Conservation (phyloP, 1,140 invertebrate genomes). For the Berghia stephanieae region DNA sequence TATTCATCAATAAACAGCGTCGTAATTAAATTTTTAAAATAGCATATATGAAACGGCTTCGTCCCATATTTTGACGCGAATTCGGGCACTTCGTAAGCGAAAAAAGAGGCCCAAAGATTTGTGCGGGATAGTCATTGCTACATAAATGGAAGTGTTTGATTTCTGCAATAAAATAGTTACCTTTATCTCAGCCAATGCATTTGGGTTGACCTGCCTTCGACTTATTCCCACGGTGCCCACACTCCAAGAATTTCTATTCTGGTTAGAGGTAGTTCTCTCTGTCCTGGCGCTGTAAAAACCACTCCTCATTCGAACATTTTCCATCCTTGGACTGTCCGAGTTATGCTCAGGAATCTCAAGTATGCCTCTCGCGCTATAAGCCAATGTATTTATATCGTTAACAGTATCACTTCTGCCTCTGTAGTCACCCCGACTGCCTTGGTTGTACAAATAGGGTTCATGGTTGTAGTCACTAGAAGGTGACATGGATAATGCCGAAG, state of each 20-base stretch:
- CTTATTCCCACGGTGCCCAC: slow-evolving; percentile 32
- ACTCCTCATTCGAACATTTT: slow-evolving; percentile 23
- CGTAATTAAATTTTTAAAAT: neutral
- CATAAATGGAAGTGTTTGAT: neutral
- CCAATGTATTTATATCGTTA: no score
- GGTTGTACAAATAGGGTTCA: no score
- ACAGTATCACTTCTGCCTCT: no score
- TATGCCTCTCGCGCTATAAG: neutral
- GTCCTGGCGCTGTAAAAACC: slow-evolving; percentile 10
- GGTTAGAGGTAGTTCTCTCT: slow-evolving; percentile 4
- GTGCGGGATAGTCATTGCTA: no score
- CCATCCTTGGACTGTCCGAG: slow-evolving; percentile 13
- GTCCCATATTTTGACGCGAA: neutral
- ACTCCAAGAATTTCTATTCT: slow-evolving; percentile 19
- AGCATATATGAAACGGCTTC: neutral
- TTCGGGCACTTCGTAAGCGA: neutral
- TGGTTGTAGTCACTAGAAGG: no score
- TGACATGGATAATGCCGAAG: no score
- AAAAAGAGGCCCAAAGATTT: neutral
- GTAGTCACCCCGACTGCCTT: no score
- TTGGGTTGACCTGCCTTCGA: slow-evolving; percentile 42
- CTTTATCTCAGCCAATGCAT: slow-evolving; percentile 49
- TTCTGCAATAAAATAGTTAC: slow-evolving; percentile 32
- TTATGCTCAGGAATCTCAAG: neutral
- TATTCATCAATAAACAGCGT: neutral